Conservation (phyloP, 2,797 vertebrate species). For the Oryzias sinensis region DNA sequence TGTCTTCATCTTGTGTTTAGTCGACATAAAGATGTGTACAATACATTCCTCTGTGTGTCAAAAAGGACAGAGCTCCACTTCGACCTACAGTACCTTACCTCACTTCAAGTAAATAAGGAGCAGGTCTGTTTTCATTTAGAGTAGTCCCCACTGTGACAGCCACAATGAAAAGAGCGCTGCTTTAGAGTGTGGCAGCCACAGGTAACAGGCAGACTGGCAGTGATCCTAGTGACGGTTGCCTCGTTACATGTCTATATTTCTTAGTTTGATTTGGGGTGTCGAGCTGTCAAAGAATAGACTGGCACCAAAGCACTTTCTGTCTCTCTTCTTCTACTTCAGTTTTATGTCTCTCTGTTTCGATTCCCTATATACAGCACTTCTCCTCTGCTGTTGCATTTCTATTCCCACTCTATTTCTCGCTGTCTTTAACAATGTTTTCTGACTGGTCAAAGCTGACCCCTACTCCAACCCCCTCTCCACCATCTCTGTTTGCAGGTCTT, state of each 20-base stretch:
- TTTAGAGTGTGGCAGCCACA: slow-evolving; percentile 57
- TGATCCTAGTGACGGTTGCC: slow-evolving; percentile 63
- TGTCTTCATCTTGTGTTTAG: slow-evolving; percentile 30
- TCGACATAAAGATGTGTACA: slow-evolving; percentile 48
- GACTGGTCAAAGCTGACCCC: slow-evolving; percentile 43
- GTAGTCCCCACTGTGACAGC: slow-evolving; percentile 59
- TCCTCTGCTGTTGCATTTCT: slow-evolving; percentile 42
- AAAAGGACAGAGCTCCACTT: slow-evolving; percentile 50
- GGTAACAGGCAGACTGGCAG: slow-evolving; percentile 65
- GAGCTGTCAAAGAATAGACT: slow-evolving; percentile 69
- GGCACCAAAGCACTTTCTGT: slow-evolving; percentile 46
- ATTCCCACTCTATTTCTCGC: slow-evolving; percentile 30
- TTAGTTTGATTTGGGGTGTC: slow-evolving; percentile 74
- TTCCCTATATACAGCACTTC: slow-evolving; percentile 14
- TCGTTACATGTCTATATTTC: slow-evolving; percentile 71
- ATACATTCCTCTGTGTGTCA: slow-evolving; percentile 54
- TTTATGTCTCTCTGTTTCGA: slow-evolving; percentile 32
- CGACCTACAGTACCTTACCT: slow-evolving; percentile 43
- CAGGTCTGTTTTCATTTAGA: slow-evolving; percentile 69
- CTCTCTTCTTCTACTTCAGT: slow-evolving; percentile 38
- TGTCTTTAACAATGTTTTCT: slow-evolving; percentile 25
- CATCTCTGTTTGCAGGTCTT: slow-evolving; percentile 20
- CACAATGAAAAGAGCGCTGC: slow-evolving; percentile 56
- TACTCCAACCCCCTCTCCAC: neutral
- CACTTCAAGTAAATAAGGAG: slow-evolving; percentile 33